Percentiles rank a stretch among this genome's conserved stretches.
Conservation (phyloP, 2,113 vertebrate genomes). For the Acanthisitta chloris region DNA sequence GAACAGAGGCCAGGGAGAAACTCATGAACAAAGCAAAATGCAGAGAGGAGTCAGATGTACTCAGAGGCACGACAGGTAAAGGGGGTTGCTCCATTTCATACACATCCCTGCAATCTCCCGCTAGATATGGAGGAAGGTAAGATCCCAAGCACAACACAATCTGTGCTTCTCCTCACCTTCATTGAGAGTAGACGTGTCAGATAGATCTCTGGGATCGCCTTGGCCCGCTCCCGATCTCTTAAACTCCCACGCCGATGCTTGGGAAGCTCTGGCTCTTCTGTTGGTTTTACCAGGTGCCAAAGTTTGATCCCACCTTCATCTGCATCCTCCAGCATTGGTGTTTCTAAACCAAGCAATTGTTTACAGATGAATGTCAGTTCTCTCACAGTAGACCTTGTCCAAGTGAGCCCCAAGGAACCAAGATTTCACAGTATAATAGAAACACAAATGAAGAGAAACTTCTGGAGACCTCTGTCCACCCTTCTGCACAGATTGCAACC, state of each 20-base stretch:
- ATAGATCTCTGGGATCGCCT: conserved; percentile 97
- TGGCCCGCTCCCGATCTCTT: conserved; percentile 90
- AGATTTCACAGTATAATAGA: background rate
- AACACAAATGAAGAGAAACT: background rate
- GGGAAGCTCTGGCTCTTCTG: conserved; percentile 93
- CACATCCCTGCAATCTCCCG: background rate
- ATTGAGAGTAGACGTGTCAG: conserved; percentile 97
- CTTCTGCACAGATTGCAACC: background rate
- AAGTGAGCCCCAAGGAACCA: background rate
- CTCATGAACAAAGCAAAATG: background rate
- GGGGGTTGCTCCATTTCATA: background rate
- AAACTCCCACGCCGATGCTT: conserved; percentile 92
- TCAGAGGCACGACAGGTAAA: background rate
- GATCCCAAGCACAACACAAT: background rate
- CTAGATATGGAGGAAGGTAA: background rate
- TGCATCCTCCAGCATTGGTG: conserved; percentile 96
- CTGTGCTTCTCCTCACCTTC: conserved; percentile 80
- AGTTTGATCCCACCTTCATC: conserved; percentile 95
- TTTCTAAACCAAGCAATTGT: conserved; percentile 76
- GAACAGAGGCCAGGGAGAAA: background rate
- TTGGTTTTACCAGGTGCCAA: conserved; percentile 97
- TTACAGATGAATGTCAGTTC: background rate
- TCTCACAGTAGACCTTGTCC: background rate
- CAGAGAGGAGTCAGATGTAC: background rate
- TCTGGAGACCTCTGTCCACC: background rate